phyloP scores from a whole-genome alignment of 2,888 invertebrate genomes.

The Drosophila nr. perissopoda region DNA sequence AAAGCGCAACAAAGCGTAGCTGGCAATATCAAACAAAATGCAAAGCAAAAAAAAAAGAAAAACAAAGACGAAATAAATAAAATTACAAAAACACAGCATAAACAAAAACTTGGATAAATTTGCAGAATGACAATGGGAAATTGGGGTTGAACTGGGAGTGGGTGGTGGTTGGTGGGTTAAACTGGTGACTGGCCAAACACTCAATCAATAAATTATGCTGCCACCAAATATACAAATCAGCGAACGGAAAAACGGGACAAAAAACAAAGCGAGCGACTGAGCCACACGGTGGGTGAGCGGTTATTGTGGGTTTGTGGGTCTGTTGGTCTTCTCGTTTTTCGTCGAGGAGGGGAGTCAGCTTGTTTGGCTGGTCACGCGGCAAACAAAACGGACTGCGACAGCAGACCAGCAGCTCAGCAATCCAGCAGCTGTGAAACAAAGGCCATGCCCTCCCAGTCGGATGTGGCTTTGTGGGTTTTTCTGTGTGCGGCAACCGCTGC shows the following conservation, averaged over 20 bases:
- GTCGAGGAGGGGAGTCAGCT: slow-evolving; percentile 33
- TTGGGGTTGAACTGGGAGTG: slow-evolving; percentile 19
- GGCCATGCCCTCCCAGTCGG: slow-evolving; percentile 65
- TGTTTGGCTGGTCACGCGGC: slow-evolving; percentile 76
- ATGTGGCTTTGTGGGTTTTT: slow-evolving; percentile 79
- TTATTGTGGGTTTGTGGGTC: slow-evolving; percentile 12
- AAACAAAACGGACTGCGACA: slow-evolving; percentile 54
- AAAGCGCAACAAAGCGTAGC: slow-evolving; percentile 77
- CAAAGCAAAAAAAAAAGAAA: slow-evolving; percentile 9
- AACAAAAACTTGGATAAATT: slow-evolving; percentile 38
- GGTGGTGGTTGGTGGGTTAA: slow-evolving; percentile 6
- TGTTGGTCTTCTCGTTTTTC: slow-evolving; percentile 4
- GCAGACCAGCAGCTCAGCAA: slow-evolving; percentile 10
- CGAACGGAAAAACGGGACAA: slow-evolving; percentile 50
- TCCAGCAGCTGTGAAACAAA: slow-evolving; percentile 72
- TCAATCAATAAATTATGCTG: slow-evolving; percentile 83
- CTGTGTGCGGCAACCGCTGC: slow-evolving; percentile 62
- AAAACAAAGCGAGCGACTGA: slow-evolving; percentile 20
- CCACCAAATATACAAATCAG: slow-evolving; percentile 76
- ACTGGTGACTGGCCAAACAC: slow-evolving; percentile 66
- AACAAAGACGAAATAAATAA: slow-evolving; percentile 9
- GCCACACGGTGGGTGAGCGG: slow-evolving; percentile 15
- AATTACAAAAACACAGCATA: slow-evolving; percentile 9
- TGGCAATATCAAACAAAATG: slow-evolving; percentile 74
- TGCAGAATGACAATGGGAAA: slow-evolving; percentile 61